Evolutionary conservation across 2,888 invertebrate genomes (phyloP).

Genomic region (Sesia apiformis): DNA sequence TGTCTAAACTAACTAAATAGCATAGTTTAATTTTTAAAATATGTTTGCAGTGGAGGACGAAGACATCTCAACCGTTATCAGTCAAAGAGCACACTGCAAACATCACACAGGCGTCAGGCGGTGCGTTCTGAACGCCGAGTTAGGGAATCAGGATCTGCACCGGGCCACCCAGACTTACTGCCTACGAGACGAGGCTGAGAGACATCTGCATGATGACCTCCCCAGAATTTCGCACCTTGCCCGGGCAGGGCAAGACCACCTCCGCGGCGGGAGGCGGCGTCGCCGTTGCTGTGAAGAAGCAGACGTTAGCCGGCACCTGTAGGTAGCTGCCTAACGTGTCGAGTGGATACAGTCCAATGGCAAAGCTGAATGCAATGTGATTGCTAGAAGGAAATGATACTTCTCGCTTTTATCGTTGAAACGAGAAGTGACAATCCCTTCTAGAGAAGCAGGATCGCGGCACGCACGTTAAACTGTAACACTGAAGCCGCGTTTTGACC

Average conservation of each 20-base stretch:
- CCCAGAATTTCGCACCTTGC: conserved; percentile 50
- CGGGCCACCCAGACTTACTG: conserved; percentile 48
- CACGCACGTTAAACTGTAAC: background rate
- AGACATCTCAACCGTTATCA: background rate
- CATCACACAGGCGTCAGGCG: conserved; percentile 16
- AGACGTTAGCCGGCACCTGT: background rate
- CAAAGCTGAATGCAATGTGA: no score
- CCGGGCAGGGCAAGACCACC: conserved; percentile 59
- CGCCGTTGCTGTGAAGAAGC: conserved; percentile 17
- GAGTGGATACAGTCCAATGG: no score
- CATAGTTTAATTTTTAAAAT: no score
- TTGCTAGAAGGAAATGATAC: no score
- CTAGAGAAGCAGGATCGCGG: background rate
- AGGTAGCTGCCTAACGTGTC: background rate
- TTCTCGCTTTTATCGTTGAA: no score
- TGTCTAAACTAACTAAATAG: no score
- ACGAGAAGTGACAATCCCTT: no score
- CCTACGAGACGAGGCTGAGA: conserved; percentile 39
- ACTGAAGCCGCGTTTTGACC: background rate
- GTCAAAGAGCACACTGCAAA: conserved; percentile 11
- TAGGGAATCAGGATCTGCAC: conserved; percentile 5
- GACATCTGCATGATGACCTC: conserved; percentile 39
- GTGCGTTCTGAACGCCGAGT: conserved; percentile 2
- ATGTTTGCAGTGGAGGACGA: no score
- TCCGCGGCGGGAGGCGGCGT: conserved; percentile 37